phyloP scores from a whole-genome alignment of 2,797 vertebrate genomes.

The Pangasius djambal region DNA sequence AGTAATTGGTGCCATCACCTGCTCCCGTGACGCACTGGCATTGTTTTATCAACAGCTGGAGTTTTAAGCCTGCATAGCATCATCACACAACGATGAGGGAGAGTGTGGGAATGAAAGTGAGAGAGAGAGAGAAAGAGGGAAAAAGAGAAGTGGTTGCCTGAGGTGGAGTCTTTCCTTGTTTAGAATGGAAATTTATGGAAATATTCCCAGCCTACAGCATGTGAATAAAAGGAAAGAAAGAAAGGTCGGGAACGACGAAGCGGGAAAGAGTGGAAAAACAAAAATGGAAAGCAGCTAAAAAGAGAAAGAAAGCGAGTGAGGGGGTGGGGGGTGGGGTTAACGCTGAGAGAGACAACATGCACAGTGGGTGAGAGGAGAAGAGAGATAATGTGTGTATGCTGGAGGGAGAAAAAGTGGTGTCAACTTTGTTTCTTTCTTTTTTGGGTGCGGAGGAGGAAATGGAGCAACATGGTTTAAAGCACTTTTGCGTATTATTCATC shows the following conservation, averaged over 20 bases:
- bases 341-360: conserved; percentile 23
- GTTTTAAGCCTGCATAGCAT: conserved; percentile 54
- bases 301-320: conserved; percentile 19
- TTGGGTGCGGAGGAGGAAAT: conserved; percentile 48
- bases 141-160: conserved; percentile 16
- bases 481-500: conserved; percentile 53
- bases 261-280: conserved; percentile 22
- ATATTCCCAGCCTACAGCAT: conserved; percentile 47
- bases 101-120: conserved; percentile 52
- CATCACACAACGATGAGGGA: conserved; percentile 4
- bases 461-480: conserved; percentile 52
- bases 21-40: conserved; percentile 58
- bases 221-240: conserved; percentile 56
- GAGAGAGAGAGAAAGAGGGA: conserved; percentile 44
- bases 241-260: conserved; percentile 56
- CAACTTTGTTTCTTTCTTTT: conserved; percentile 56
- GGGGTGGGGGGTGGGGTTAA: not conserved
- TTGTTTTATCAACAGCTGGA: conserved; percentile 71
- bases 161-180: conserved; percentile 51
- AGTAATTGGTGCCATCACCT: conserved; percentile 78
- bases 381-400: conserved; percentile 64
- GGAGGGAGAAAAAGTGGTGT: conserved; percentile 68
- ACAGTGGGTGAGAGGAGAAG: conserved; percentile 52
- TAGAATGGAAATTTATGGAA: conserved; percentile 63
- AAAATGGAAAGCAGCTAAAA: conserved; percentile 42